Evolutionary conservation across 2,113 vertebrate species (phyloP).

Genomic region (Siphamia tubifer): DNA sequence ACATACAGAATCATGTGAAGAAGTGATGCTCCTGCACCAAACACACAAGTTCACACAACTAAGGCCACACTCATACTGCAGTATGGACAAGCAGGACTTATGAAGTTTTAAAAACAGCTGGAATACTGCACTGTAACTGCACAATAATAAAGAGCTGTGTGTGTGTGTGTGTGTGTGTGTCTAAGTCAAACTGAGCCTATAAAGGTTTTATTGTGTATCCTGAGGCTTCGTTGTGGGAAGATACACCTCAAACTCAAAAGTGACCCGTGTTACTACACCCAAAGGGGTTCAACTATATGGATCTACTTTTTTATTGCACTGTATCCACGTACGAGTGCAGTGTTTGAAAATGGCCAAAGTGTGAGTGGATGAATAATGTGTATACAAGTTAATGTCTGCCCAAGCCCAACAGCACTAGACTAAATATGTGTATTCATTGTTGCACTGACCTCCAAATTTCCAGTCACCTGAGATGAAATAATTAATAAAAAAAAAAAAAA

Average conservation of each 20-base stretch:
- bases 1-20: not conserved
- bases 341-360: not conserved
- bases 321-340: conserved; percentile 16
- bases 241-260: conserved; percentile 28
- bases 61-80: not conserved
- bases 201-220: conserved; percentile 51
- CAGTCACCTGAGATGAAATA: no score
- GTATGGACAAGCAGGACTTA: conserved; percentile 10
- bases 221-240: conserved; percentile 45
- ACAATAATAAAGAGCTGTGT: conserved; percentile 1
- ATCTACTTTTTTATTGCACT: conserved; percentile 37
- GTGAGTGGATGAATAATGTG: not conserved
- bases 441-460: no score
- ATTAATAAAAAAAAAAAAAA: no score
- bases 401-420: no score
- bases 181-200: not conserved
- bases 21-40: not conserved
- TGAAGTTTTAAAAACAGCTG: conserved; percentile 27
- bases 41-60: not conserved
- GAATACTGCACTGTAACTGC: not conserved
- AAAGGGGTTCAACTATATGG: conserved; percentile 9
- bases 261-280: conserved; percentile 37
- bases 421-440: no score
- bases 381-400: not conserved
- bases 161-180: not conserved